Evolutionary conservation across 2,888 invertebrate species (phyloP).

Genomic region (Ichneumon xanthorius): DNA sequence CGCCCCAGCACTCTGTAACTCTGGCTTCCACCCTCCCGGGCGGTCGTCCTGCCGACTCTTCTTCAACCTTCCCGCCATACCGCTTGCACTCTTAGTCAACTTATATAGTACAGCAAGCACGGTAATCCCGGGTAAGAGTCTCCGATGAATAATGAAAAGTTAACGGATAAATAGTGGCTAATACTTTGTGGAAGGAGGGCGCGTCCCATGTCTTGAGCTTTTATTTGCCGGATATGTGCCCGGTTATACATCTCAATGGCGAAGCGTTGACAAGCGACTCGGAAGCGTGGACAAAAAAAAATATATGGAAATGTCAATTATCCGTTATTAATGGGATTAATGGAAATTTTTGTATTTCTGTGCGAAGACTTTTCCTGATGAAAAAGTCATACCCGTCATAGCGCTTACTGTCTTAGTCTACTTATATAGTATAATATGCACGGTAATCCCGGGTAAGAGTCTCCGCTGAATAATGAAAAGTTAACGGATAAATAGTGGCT

Average conservation of each 20-base stretch:
- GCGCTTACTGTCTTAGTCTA: conserved; percentile 15
- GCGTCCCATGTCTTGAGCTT: conserved; percentile 25
- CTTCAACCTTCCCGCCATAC: not conserved
- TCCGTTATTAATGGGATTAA: no score
- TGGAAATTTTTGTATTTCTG: no score
- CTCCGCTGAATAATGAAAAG: conserved; percentile 70
- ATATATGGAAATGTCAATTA: no score
- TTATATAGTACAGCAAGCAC: conserved; percentile 2
- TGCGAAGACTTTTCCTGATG: no score
- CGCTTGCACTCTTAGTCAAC: conserved; percentile 29
- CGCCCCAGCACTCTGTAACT: conserved; percentile 11
- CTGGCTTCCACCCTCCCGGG: conserved; percentile 2
- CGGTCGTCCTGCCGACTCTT: conserved; percentile 5
- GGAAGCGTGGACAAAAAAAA: not conserved
- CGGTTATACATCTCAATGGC: no score
- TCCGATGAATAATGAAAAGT: conserved; percentile 71
- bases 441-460: conserved; percentile 26
- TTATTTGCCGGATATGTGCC: not conserved
- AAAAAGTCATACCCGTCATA: not conserved
- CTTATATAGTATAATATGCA: not conserved
- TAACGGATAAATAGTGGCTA: conserved; percentile 77
- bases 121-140: conserved; percentile 31
- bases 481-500: conserved; percentile 77
- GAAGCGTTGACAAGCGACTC: no score
- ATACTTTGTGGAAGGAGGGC: conserved; percentile 67